Conservation (phyloP, 2,888 invertebrate species). For the Oligia strigilis region DNA sequence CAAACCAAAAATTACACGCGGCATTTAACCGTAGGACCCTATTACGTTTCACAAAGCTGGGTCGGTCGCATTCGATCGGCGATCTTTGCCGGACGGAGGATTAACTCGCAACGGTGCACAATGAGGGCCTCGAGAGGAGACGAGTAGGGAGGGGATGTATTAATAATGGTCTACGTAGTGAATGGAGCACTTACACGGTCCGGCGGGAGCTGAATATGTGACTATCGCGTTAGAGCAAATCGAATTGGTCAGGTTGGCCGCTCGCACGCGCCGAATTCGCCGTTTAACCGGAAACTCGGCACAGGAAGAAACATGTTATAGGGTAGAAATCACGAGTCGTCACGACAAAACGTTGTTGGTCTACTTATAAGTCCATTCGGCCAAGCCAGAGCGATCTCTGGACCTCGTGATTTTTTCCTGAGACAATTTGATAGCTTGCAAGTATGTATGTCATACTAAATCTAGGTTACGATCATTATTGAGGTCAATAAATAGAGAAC, state of each 20-base stretch:
- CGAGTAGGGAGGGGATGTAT: slow-evolving; percentile 86
- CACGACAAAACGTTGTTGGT: slow-evolving; percentile 62
- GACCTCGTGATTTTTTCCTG: background rate
- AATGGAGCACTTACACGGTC: slow-evolving; percentile 90
- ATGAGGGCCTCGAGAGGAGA: slow-evolving; percentile 85
- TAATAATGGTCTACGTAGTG: slow-evolving; percentile 88
- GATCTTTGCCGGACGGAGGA: slow-evolving; percentile 88
- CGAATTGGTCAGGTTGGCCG: slow-evolving; percentile 86
- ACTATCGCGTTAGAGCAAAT: slow-evolving; percentile 89
- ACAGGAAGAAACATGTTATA: slow-evolving; percentile 74
- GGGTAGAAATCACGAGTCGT: slow-evolving; percentile 72
- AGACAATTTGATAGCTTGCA: slow-evolving; percentile 6
- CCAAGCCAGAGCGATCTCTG: background rate
- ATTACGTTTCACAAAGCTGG: slow-evolving; percentile 87
- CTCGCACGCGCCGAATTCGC: slow-evolving; percentile 83
- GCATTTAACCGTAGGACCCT: slow-evolving; percentile 88
- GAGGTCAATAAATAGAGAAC: slow-evolving; percentile 27
- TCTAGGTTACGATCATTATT: slow-evolving; percentile 13
- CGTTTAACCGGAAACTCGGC: slow-evolving; percentile 81
- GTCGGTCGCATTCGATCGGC: slow-evolving; percentile 85
- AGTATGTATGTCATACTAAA: background rate
- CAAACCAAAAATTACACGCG: slow-evolving; percentile 90
- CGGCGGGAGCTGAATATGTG: slow-evolving; percentile 88
- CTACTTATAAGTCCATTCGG: slow-evolving; percentile 41
- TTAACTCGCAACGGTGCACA: slow-evolving; percentile 86